Conservation (phyloP, 2,113 vertebrate genomes). For the Poicephalus meyeri region DNA sequence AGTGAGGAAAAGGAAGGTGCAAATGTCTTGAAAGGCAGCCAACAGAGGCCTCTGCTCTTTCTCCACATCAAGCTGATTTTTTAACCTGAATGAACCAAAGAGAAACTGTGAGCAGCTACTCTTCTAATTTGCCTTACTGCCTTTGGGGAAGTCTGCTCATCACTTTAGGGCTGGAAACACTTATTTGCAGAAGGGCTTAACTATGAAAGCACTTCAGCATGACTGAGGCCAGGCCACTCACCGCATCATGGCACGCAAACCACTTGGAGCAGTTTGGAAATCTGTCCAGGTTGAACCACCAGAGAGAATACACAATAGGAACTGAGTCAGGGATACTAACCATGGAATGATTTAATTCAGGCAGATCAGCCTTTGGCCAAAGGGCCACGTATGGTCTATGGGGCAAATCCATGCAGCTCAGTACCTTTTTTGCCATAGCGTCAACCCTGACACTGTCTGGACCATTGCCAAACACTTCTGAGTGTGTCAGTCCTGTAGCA, state of each 20-base stretch:
- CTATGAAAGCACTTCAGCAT: neutral
- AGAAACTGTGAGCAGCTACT: neutral
- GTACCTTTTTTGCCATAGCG: neutral
- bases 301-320: neutral
- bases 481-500: neutral
- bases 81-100: neutral
- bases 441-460: neutral
- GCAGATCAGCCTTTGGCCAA: neutral
- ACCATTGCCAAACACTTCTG: neutral
- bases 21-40: neutral
- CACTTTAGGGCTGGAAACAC: neutral
- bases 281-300: neutral
- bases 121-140: neutral
- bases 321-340: neutral
- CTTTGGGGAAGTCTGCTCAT: neutral
- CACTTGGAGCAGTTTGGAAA: neutral
- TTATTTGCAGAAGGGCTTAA: neutral
- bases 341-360: neutral
- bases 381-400: rapidly evolving
- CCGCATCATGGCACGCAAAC: neutral
- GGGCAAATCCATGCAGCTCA: neutral
- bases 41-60: neutral
- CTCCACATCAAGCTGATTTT: neutral
- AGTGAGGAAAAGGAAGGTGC: neutral
- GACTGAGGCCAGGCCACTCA: neutral